phyloP scores from a whole-genome alignment of 1,140 invertebrate genomes.

The Zaprionus africanus region DNA sequence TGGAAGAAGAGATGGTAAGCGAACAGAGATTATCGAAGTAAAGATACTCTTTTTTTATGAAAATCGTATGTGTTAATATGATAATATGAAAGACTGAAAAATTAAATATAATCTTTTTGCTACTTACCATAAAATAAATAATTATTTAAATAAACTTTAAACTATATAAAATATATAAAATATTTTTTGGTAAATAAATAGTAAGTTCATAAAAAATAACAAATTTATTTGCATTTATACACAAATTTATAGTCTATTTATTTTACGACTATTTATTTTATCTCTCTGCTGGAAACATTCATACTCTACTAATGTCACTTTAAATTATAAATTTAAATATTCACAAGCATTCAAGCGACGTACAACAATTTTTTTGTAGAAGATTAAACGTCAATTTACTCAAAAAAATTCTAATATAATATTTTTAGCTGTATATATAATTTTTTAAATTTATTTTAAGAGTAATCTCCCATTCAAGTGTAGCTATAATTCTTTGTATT shows the following conservation, averaged over 20 bases:
- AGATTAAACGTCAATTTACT: no score
- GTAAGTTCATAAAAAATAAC: neutral
- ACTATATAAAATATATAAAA: no score
- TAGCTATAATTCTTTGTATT: neutral
- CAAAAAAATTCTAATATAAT: no score
- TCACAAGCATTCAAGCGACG: no score
- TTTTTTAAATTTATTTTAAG: neutral
- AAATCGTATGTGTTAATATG: no score
- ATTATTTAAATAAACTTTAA: neutral
- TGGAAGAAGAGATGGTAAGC: neutral
- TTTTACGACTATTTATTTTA: neutral
- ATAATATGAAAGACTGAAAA: no score
- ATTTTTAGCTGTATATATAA: neutral
- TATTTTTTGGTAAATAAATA: no score
- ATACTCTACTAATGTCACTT: neutral
- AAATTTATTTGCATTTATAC: neutral
- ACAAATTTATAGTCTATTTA: neutral
- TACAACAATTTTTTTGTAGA: no score
- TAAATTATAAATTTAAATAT: neutral
- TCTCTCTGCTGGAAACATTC: no score
- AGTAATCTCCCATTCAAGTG: neutral
- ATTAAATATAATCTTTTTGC: no score
- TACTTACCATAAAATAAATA: neutral
- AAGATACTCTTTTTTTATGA: conserved; percentile 23
- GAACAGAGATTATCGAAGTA: neutral